Conservation (phyloP, 1,140 invertebrate genomes). For the Metaphire vulgaris region DNA sequence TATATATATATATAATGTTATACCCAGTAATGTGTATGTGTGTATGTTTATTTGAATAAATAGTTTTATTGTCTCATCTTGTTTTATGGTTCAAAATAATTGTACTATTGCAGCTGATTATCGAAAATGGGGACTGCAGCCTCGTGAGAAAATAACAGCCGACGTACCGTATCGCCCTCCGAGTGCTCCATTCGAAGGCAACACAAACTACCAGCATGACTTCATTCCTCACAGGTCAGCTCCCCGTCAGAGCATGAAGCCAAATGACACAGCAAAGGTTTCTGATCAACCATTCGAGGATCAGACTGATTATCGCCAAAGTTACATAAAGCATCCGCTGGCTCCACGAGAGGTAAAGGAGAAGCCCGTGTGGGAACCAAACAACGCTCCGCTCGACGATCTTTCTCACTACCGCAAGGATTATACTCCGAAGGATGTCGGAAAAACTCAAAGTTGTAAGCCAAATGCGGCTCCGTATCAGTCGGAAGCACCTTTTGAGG, state of each 20-base stretch:
- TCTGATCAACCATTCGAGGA: slow-evolving; percentile 34
- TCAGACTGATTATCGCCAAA: slow-evolving; percentile 32
- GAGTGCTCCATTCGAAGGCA: slow-evolving; percentile 49
- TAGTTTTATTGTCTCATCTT: no score
- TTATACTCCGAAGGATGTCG: slow-evolving; percentile 30
- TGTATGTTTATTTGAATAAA: no score
- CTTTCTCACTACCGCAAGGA: slow-evolving; percentile 34
- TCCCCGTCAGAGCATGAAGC: slow-evolving; percentile 25
- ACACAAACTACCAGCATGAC: slow-evolving; percentile 46
- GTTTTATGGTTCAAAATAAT: no score
- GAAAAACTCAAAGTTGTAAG: slow-evolving; percentile 24
- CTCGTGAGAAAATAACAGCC: slow-evolving; percentile 32
- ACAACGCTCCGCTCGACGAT: slow-evolving; percentile 32
- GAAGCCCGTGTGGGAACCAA: slow-evolving; percentile 30
- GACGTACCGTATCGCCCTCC: slow-evolving; percentile 41
- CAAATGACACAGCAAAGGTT: slow-evolving; percentile 26
- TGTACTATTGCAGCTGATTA: slow-evolving; percentile 10
- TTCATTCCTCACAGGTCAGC: slow-evolving; percentile 25
- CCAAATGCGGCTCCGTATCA: slow-evolving; percentile 29
- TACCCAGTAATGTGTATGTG: no score
- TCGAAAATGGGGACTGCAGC: slow-evolving; percentile 29
- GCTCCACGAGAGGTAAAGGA: slow-evolving; percentile 8
- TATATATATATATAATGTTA: no score
- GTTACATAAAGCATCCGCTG: slow-evolving; percentile 26
- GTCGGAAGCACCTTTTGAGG: slow-evolving; percentile 34